Evolutionary conservation across 1,140 invertebrate species (phyloP).

Genomic region (Pantala flavescens): DNA sequence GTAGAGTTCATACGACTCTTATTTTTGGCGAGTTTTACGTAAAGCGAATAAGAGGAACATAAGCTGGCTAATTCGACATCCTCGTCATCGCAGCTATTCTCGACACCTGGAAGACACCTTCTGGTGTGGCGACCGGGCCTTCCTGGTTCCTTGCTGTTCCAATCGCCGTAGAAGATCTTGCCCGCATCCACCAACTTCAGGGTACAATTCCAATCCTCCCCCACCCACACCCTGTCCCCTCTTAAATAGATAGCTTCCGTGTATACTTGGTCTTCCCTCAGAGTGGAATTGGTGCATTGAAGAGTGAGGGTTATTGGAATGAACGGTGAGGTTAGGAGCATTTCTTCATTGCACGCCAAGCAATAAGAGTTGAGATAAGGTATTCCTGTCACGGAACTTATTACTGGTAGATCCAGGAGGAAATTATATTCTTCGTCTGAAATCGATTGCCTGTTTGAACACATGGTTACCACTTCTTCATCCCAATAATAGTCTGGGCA

Average conservation of each 20-base stretch:
- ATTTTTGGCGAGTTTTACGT: neutral
- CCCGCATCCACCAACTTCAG: neutral
- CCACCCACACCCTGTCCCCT: neutral
- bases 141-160: neutral
- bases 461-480: neutral
- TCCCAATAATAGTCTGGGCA: neutral
- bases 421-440: neutral
- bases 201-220: neutral
- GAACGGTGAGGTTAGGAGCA: neutral
- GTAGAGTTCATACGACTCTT: too few species aligned
- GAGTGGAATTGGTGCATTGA: neutral
- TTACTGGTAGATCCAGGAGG: neutral
- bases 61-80: neutral
- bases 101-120: neutral
- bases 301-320: neutral
- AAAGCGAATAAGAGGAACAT: neutral
- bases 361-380: neutral
- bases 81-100: neutral
- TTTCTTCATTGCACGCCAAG: neutral
- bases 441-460: neutral
- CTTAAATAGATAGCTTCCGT: neutral
- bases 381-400: neutral
- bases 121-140: neutral
- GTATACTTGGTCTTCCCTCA: neutral
- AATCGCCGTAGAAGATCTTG: neutral